Evolutionary conservation across 2,113 vertebrate genomes (phyloP), one percentile per base, ranked within the genome.

Genomic region (Clinocottus analis): DNA sequence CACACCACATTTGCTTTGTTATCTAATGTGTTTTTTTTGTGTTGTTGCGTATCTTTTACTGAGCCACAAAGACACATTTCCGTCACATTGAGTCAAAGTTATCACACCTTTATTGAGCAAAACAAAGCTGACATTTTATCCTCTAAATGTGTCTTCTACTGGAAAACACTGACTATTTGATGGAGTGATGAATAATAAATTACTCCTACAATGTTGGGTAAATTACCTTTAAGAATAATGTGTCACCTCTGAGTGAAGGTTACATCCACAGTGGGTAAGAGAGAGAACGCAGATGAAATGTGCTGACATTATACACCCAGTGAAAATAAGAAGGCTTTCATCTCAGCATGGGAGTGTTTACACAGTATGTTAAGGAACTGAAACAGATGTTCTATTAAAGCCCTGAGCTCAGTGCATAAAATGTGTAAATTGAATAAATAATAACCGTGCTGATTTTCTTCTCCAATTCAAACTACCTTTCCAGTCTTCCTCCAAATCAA

Each of bases 71-170:
- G 25, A 37, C 25, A n/a, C 1, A 70, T 35, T 47, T 43, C 23
- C 23, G 19, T 59, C 23, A 16, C 11, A 27, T 11, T 45, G 29
- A 61, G 49, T 53, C 31, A 17, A 11, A 51, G 25, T 59, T 68
- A 60, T 69, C 27, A 12, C 9, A 33, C 3, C 5, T 33, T 43
- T 58, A 69, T 35, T 72, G 29, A 35, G 31, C 19, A 76, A 77
- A 74, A 80, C 66, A 67, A 69, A 67, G 53, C 6, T 59, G 55
- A 67, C 47, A 70, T 63, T 80, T 82, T 13, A 51, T 33, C 60
- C 75, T 59, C 85, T 62, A 74, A 74, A 77, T 85, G 13, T 53
- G 68, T 85, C 66, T 73, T 66, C 75, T 37, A 43, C 23, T 58
- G 16, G 16, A 47, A 29, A 17, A 56, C 75, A 60, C 43, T 49